Evolutionary conservation across 2,888 invertebrate genomes (phyloP).

Genomic region (Spodoptera picta): DNA sequence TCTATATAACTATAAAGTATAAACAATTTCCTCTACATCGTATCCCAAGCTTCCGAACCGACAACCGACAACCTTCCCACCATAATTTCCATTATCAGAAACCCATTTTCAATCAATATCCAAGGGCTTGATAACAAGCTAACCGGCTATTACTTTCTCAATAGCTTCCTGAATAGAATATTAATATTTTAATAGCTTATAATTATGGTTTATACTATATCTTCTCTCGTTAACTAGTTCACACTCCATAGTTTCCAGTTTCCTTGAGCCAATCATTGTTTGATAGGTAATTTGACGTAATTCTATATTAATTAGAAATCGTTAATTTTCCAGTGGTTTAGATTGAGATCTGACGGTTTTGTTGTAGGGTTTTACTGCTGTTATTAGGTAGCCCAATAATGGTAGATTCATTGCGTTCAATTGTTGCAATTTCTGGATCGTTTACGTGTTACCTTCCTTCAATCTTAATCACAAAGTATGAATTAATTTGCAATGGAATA

Average conservation of each 20-base stretch:
- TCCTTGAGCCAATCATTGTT: constrained; percentile 45
- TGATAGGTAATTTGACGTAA: constrained; percentile 34
- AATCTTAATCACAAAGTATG: no score
- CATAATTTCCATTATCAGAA: constrained; percentile 28
- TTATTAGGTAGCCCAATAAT: constrained; percentile 4
- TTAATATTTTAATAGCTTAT: constrained; percentile 59
- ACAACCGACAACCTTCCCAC: constrained; percentile 3
- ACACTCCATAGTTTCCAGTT: constrained; percentile 43
- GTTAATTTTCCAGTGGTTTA: constrained; percentile 14
- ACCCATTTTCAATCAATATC: constrained; percentile 44
- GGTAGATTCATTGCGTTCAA: neutral
- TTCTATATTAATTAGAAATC: constrained; percentile 38
- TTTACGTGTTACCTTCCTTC: no score
- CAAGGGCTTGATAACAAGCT: constrained; percentile 33
- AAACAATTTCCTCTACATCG: no score
- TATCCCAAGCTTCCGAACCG: no score
- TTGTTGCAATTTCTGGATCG: no score
- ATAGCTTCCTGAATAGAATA: constrained; percentile 57
- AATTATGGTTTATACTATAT: constrained; percentile 54
- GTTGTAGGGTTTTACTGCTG: constrained; percentile 1
- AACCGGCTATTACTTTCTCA: constrained; percentile 52
- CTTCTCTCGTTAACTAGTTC: constrained; percentile 60
- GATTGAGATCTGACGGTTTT: constrained; percentile 4
- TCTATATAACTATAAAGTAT: no score
- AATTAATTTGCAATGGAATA: no score